phyloP scores from a whole-genome alignment of 30 jellyfish, hydroid and myxozoan species.

The Aurelia sp. region DNA sequence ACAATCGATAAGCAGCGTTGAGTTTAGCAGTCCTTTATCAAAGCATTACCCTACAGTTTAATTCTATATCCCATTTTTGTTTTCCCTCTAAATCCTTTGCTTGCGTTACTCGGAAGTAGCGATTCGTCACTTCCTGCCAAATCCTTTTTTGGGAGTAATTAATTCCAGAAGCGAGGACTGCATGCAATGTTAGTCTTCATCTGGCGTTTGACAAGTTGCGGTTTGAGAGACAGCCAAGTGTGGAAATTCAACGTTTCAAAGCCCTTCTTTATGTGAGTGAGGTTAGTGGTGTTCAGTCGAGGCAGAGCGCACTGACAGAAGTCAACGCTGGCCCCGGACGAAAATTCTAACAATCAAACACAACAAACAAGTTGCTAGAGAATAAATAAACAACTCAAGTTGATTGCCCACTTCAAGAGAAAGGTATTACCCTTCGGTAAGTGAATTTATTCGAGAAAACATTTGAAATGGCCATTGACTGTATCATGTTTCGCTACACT shows the following conservation, averaged over 20 bases:
- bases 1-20: too few species aligned
- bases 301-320: slow-evolving; percentile 71
- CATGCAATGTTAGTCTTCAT: slow-evolving; percentile 77
- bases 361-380: neutral
- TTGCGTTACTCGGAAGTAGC: slow-evolving; percentile 71
- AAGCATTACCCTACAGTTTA: too few species aligned
- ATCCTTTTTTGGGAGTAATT: slow-evolving; percentile 80
- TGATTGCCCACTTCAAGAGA: neutral
- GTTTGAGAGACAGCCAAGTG: slow-evolving; percentile 84
- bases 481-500: too few species aligned
- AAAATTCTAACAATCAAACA: slow-evolving; percentile 13
- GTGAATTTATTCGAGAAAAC: too few species aligned
- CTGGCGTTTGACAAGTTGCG: slow-evolving; percentile 81
- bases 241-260: slow-evolving; percentile 63
- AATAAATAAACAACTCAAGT: neutral
- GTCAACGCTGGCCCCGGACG: slow-evolving; percentile 82
- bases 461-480: too few species aligned
- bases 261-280: slow-evolving; percentile 59
- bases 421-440: too few species aligned
- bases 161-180: slow-evolving; percentile 71
- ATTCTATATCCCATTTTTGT: neutral
- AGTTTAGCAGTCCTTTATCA: neutral
- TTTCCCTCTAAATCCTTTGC: neutral
- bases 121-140: slow-evolving; percentile 74
- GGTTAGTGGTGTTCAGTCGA: slow-evolving; percentile 70